Base-by-base conservation (phyloP, 2,797 vertebrate species). In the Pantherophis vulpinus region DNA sequence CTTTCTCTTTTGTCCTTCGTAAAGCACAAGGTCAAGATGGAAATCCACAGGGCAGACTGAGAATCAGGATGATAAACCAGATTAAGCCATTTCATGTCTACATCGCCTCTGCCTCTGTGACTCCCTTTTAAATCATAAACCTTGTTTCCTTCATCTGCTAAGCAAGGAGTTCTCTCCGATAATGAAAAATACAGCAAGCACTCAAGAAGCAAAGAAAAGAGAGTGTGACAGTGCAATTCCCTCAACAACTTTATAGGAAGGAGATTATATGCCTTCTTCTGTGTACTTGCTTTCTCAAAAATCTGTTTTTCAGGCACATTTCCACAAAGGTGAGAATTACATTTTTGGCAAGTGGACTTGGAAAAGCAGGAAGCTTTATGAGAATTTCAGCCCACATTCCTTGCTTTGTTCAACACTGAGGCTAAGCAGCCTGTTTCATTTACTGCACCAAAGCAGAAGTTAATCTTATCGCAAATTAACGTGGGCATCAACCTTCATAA, bases 151-250 rank as follows among this genome's bases (percentile, higher is more conserved):
- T 91, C 27, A 90, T 86, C 56, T 56, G 88, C 83, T 92, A 93
- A 95, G 51, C 27, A 86, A 83, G 37, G 91, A 88, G 23, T 70
- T 91, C 5, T 89, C 42, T 54, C 47, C 90, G 58, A 88, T 87
- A 95, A 96, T 47, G 10, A 95, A 91, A 96, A 93, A 91, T 29
- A 58, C n/a, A 47, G 1, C 8, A 54, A 95, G 55, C 4, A 87
- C 83, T 91, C 16, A 5, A 37, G 10, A 94, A 86, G 88, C 3
- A 83, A 89, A 37, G 92, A 37, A 79, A 95, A 92, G 6, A 92
- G 2, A 0, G 88, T 6, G n/a, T 0, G 92, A 42, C 29, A 93
- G 95, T 95, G 89, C 54, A 93, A 70, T 58, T 18, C 0, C 25
- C 11, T 20, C 93, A 51, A 66, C 90, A 95, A 91, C 54, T 86